Evolutionary conservation across 2,797 vertebrate species (phyloP), one percentile per base, ranked within the genome.

Genomic region (Ceryle rudis): DNA sequence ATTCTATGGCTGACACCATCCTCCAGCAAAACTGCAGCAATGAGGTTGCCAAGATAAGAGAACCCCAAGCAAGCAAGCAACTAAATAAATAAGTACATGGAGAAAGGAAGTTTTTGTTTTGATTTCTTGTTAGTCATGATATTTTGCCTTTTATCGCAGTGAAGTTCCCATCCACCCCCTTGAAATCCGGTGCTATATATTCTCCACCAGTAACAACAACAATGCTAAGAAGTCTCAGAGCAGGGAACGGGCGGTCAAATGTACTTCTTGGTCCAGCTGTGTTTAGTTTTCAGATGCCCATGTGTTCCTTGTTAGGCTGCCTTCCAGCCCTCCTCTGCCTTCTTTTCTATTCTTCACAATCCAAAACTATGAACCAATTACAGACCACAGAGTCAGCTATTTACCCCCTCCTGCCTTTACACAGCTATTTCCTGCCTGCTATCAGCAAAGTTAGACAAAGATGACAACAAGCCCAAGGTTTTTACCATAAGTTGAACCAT

Each of bases 331-430:
- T 97, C 92, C 92, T 97, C 93, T 95, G 89, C 87, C 90, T 87
- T 95, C 93, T 96, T 96, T 96, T 97, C 92, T 97, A 97, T 97
- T 97, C 97, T 94, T 98, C 96, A 89, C 92, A 95, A 87, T 97
- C 97, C 93, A 97, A 97, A 97, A 96, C 91, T 97, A 97, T 98
- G 95, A 98, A 98, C 97, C 98, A 98, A 98, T 98, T 98, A 98
- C 96, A 98, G 96, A 98, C 96, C 93, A 95, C 97, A 97, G 96
- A 98, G 97, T 96, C 95, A 97, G 98, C 97, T 96, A 95, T 97
- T 97, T 97, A 95, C 81, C 97, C 95, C 96, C 97, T 97, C 97
- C 97, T 96, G 96, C 96, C 96, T 96, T 96, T 97, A 98, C 97
- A 97, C 92, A 97, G 96, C 93, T 97, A 97, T 98, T 99, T 98